phyloP scores from a whole-genome alignment of 2,888 invertebrate genomes.

The Agrypnus murinus region DNA sequence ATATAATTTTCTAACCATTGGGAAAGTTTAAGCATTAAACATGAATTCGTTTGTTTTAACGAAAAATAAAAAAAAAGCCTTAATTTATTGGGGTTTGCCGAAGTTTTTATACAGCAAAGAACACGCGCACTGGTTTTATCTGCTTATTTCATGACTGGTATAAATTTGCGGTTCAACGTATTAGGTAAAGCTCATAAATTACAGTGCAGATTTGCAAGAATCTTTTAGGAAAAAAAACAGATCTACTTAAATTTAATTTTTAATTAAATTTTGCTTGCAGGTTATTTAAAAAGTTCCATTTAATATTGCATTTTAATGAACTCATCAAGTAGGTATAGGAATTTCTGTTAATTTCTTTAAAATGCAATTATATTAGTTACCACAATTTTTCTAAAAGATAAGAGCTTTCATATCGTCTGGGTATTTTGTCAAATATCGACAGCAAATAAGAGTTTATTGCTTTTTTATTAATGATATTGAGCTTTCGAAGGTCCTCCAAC shows the following conservation, averaged over 20 bases:
- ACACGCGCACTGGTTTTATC: constrained; percentile 39
- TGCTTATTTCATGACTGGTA: constrained; percentile 34
- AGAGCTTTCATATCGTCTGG: constrained; percentile 7
- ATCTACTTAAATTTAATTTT: no score
- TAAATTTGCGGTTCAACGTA: constrained; percentile 34
- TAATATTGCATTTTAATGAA: no score
- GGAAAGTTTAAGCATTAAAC: constrained; percentile 9
- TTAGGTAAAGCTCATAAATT: constrained; percentile 21
- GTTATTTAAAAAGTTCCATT: no score
- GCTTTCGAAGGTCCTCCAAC: constrained; percentile 24
- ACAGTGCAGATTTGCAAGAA: background rate
- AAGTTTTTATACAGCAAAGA: constrained; percentile 32
- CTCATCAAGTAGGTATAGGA: no score
- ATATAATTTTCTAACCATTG: constrained; percentile 16
- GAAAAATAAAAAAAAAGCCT: constrained; percentile 33
- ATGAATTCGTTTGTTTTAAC: constrained; percentile 8
- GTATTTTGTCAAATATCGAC: constrained; percentile 18
- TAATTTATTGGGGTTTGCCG: constrained; percentile 40
- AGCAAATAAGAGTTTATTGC: constrained; percentile 34
- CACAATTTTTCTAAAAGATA: background rate
- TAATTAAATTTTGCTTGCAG: no score
- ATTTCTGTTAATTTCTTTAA: no score
- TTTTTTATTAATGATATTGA: constrained; percentile 42
- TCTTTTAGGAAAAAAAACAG: no score
- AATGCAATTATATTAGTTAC: background rate